These are phyloP conservation scores for Albula goreensis DNA, from an alignment of 2,113 vertebrate species.

Conservation along the genomic window DNA sequence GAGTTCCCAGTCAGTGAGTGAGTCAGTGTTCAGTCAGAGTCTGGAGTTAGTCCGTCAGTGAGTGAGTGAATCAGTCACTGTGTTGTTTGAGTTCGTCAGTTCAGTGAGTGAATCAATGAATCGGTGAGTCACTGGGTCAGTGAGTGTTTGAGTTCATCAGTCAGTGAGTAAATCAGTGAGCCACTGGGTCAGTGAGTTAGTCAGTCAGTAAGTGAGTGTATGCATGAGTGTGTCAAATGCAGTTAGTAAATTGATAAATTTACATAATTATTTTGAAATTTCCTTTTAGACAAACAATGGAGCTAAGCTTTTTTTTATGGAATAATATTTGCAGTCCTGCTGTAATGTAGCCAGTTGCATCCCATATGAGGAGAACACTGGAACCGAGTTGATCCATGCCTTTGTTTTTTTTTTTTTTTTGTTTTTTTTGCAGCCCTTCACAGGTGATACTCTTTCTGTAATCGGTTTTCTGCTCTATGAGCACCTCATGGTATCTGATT, in stretches of 20 bases:
- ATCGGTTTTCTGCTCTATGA: constrained; percentile 22
- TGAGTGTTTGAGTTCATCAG: neutral
- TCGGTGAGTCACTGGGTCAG: neutral
- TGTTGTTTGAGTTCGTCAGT: too few relatives aligned
- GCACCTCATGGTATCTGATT: neutral
- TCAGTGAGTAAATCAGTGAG: neutral
- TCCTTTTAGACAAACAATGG: too few relatives aligned
- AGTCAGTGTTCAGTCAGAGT: neutral
- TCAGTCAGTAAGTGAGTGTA: too few relatives aligned
- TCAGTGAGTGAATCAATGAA: constrained; percentile 5
- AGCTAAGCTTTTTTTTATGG: neutral
- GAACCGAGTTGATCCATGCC: neutral
- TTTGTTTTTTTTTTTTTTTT: neutral
- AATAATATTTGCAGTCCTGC: neutral
- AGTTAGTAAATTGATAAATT: too few relatives aligned
- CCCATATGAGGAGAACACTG: neutral
- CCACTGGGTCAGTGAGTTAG: neutral
- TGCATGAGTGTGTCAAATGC: too few relatives aligned
- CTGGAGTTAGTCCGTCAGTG: constrained; percentile 12
- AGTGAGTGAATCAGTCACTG: too few relatives aligned
- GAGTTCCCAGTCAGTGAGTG: constrained; percentile 16
- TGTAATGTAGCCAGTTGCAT: neutral
- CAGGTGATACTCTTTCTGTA: constrained; percentile 31
- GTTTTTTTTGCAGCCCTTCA: neutral
- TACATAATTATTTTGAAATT: too few relatives aligned